Conservation (phyloP, 2,888 invertebrate genomes). For the Hypsopygia costalis region DNA sequence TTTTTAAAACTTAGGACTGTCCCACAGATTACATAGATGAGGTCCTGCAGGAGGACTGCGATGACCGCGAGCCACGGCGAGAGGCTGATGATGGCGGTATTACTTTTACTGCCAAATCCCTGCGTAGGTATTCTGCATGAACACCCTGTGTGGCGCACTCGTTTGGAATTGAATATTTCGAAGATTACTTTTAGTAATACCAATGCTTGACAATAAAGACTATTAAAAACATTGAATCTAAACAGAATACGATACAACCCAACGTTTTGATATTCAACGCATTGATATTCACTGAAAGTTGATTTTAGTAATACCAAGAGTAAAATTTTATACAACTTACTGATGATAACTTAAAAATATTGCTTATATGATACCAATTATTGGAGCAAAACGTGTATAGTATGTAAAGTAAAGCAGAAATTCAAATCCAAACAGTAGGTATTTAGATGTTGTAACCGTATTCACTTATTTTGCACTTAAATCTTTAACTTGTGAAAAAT, state of each 20-base stretch:
- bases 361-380: no score
- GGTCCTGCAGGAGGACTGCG: slow-evolving; percentile 84
- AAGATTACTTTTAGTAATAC: no score
- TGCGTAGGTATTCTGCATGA: slow-evolving; percentile 87
- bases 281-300: no score
- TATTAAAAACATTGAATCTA: no score
- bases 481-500: slow-evolving; percentile 32
- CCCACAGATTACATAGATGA: slow-evolving; percentile 91
- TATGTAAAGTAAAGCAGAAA: slow-evolving; percentile 11
- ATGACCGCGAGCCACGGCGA: slow-evolving; percentile 74
- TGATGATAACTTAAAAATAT: no score
- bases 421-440: slow-evolving; percentile 55
- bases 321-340: no score
- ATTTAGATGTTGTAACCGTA: slow-evolving; percentile 44
- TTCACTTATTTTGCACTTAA: slow-evolving; percentile 38
- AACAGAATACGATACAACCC: no score
- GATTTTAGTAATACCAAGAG: no score
- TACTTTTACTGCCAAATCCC: slow-evolving; percentile 93
- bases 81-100: slow-evolving; percentile 91
- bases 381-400: no score
- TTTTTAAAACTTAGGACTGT: slow-evolving; percentile 9
- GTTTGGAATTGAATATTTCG: slow-evolving; percentile 66
- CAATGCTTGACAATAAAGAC: no score
- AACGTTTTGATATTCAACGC: no score
- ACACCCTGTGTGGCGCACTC: slow-evolving; percentile 39